Conservation (phyloP, 2,113 vertebrate species). For the Danionella cerebrum region DNA sequence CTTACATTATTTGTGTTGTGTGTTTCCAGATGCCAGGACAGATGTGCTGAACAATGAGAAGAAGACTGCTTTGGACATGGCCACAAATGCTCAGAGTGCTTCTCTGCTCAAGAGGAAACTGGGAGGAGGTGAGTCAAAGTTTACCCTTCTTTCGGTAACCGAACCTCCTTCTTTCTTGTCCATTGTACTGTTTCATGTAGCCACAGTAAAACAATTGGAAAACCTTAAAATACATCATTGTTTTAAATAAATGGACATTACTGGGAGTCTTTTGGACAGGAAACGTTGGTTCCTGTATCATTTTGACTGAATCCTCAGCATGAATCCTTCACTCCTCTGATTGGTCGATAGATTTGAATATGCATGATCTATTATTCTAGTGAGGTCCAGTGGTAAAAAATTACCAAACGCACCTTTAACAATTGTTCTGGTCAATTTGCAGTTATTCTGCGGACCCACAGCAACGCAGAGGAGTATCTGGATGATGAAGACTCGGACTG, state of each 20-base stretch:
- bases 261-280: no score
- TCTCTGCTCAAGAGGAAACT: slow-evolving; percentile 86
- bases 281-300: neutral
- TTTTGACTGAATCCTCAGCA: no score
- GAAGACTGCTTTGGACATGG: slow-evolving; percentile 91
- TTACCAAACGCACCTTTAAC: neutral
- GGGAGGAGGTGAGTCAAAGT: slow-evolving; percentile 56
- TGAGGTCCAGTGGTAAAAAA: no score
- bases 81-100: slow-evolving; percentile 86
- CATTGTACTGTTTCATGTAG: no score
- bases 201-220: no score
- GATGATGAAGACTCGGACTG: slow-evolving; percentile 97
- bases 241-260: no score
- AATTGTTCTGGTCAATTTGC: neutral
- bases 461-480: slow-evolving; percentile 92
- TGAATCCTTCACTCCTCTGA: no score
- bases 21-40: slow-evolving; percentile 73
- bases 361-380: no score
- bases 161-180: neutral
- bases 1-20: neutral
- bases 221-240: no score
- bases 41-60: slow-evolving; percentile 94
- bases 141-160: neutral
- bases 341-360: no score
- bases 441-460: slow-evolving; percentile 68